Conservation (phyloP, 2,797 vertebrate species). For the Botia almorhae region DNA sequence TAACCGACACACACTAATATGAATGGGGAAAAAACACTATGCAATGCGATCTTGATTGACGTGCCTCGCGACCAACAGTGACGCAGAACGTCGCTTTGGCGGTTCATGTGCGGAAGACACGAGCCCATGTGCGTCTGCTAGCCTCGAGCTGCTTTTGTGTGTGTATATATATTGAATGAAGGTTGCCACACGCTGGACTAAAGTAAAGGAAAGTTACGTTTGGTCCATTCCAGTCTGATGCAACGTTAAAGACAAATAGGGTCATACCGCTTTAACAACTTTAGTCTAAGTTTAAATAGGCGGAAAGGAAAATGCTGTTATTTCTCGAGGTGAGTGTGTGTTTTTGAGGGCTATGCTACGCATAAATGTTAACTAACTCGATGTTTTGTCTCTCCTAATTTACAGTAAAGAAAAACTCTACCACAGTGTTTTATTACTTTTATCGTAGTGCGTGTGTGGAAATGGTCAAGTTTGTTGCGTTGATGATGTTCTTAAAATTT, state of each 20-base stretch:
- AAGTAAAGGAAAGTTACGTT: neutral
- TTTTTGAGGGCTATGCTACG: neutral
- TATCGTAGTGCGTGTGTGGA: neutral
- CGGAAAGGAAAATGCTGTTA: constrained; percentile 2
- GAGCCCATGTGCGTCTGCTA: constrained; percentile 1
- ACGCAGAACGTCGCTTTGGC: constrained; percentile 13
- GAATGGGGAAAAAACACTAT: neutral
- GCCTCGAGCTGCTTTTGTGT: constrained; percentile 1
- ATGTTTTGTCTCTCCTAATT: no score
- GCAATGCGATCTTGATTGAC: constrained; percentile 12
- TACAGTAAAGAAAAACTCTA: no score
- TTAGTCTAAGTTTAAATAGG: neutral
- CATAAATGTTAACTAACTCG: neutral
- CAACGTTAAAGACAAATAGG: neutral
- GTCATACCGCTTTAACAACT: neutral
- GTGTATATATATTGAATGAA: constrained; percentile 1
- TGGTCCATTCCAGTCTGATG: neutral
- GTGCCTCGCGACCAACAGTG: constrained; percentile 17
- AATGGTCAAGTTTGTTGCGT: neutral
- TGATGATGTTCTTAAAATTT: neutral
- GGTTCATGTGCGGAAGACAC: constrained; percentile 31
- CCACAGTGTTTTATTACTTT: no score
- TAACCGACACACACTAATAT: no score
- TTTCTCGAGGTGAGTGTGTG: constrained; percentile 37
- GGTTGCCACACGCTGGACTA: neutral